A percentile compares a stretch with the other conserved stretches of the same genome.
phyloP scores from a whole-genome alignment of 2,888 invertebrate genomes.

The Sphaeridia pumilis region DNA sequence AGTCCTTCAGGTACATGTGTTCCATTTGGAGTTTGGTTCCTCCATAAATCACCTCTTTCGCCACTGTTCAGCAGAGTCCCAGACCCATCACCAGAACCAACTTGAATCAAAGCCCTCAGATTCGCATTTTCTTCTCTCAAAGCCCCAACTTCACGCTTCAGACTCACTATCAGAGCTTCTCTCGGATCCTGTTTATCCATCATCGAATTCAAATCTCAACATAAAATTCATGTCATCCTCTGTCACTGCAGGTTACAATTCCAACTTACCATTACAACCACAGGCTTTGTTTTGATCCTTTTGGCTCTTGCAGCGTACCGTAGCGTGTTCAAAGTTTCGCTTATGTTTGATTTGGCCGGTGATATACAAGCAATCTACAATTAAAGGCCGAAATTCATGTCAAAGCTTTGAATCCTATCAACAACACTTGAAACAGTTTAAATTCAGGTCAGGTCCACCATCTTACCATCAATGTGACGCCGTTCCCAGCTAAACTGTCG shows the following conservation, averaged over 20 bases:
- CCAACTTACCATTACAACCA: conserved; percentile 83
- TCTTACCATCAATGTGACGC: conserved; percentile 85
- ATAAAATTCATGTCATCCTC: no score
- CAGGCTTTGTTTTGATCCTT: conserved; percentile 81
- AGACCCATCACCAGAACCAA: conserved; percentile 22
- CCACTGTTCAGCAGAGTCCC: conserved; percentile 19
- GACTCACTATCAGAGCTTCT: conserved; percentile 75
- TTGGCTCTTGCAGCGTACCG: conserved; percentile 86
- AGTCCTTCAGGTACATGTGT: conserved; percentile 38
- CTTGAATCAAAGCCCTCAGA: conserved; percentile 49
- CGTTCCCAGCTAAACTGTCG: conserved; percentile 85
- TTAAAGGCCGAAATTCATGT: no score
- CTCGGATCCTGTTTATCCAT: conserved; percentile 83
- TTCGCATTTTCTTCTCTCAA: conserved; percentile 81
- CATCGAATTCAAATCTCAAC: no score
- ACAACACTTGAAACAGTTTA: no score
- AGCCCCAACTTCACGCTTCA: conserved; percentile 75
- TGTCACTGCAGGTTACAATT: no score
- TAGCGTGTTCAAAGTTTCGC: conserved; percentile 80
- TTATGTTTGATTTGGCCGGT: conserved; percentile 70
- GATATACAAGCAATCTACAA: conserved; percentile 93
- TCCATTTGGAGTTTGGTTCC: conserved; percentile 17
- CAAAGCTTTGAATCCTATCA: no score
- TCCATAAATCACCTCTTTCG: conserved; percentile 24
- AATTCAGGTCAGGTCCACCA: no score